A percentile compares a stretch with the other conserved stretches of the same genome.
These are phyloP conservation scores for Malurus splendens DNA, from an alignment of 2,797 vertebrate species.

Conservation along the genomic window DNA sequence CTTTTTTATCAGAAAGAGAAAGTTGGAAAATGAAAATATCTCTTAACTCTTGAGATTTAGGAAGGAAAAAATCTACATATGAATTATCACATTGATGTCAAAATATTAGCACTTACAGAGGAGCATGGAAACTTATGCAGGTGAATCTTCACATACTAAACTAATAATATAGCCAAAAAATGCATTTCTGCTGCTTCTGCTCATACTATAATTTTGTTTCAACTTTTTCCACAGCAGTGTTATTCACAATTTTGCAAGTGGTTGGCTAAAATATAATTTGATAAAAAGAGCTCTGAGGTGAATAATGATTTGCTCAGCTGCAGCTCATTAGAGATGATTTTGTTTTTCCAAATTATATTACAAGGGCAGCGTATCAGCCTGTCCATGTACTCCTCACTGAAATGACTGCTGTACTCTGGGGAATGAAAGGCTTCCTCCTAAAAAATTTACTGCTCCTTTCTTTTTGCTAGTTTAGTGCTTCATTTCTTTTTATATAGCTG, in stretches of 20 bases:
- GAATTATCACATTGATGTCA: background rate
- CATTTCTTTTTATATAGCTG: constrained; percentile 21
- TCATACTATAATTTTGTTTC: constrained; percentile 37
- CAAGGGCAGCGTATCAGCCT: constrained; percentile 7
- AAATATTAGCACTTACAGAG: background rate
- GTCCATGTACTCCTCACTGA: constrained; percentile 1
- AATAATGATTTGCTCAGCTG: constrained; percentile 62
- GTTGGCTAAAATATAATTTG: constrained; percentile 55
- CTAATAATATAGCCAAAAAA: constrained; percentile 1
- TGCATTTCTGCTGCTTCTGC: constrained; percentile 12
- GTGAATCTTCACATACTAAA: constrained; percentile 36
- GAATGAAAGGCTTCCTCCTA: constrained; percentile 25
- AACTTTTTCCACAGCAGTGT: background rate
- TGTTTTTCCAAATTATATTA: constrained; percentile 59
- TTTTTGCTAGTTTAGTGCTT: constrained; percentile 4
- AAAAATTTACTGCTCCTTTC: constrained; percentile 5
- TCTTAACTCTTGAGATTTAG: background rate
- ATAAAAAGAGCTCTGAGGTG: constrained; percentile 59
- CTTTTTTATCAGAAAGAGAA: background rate
- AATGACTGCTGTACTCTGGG: constrained; percentile 8
- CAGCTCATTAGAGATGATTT: constrained; percentile 57
- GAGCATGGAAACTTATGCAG: background rate
- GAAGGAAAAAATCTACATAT: background rate
- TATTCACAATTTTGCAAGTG: constrained; percentile 35
- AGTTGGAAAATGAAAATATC: background rate